phyloP scores from a whole-genome alignment of 2,113 vertebrate genomes.

The Mus spicilegus region DNA sequence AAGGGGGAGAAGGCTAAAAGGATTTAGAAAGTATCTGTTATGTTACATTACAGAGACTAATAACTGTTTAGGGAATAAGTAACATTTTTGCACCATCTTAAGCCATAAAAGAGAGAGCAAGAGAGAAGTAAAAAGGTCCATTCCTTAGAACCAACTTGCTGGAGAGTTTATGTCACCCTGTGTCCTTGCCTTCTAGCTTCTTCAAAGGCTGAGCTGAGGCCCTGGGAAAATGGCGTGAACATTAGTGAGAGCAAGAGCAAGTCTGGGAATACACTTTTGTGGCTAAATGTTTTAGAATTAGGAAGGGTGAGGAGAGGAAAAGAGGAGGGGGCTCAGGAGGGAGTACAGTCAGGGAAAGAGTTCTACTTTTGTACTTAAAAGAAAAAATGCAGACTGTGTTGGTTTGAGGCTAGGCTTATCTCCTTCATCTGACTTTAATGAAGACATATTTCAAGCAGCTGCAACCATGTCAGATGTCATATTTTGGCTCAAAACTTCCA shows the following conservation, averaged over 20 bases:
- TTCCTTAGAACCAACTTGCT: constrained; percentile 80
- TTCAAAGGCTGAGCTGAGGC: constrained; percentile 50
- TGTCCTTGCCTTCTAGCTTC: constrained; percentile 55
- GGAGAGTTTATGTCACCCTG: constrained; percentile 58
- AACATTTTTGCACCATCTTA: constrained; percentile 89
- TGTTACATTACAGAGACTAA: constrained; percentile 93
- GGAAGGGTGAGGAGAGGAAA: background rate
- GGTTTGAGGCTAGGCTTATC: constrained; percentile 79
- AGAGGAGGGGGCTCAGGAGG: background rate
- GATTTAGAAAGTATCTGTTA: constrained; percentile 94
- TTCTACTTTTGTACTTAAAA: constrained; percentile 81
- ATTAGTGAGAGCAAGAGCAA: background rate
- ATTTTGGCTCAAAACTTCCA: constrained; percentile 79
- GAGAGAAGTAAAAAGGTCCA: constrained; percentile 83
- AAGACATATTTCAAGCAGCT: constrained; percentile 88
- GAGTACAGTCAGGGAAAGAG: constrained; percentile 48
- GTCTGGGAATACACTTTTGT: background rate
- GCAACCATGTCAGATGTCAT: constrained; percentile 84
- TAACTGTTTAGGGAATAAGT: constrained; percentile 89
- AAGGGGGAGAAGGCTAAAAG: constrained; percentile 90
- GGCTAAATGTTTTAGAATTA: constrained; percentile 28
- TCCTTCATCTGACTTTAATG: constrained; percentile 84
- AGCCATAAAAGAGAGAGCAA: constrained; percentile 76
- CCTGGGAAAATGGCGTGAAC: constrained; percentile 36
- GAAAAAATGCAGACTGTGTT: constrained; percentile 74